A percentile compares a stretch with the other conserved stretches of the same genome.
These are phyloP conservation scores for Lepidostoma basale DNA, from an alignment of 1,140 invertebrate species.

Conservation along the genomic window DNA sequence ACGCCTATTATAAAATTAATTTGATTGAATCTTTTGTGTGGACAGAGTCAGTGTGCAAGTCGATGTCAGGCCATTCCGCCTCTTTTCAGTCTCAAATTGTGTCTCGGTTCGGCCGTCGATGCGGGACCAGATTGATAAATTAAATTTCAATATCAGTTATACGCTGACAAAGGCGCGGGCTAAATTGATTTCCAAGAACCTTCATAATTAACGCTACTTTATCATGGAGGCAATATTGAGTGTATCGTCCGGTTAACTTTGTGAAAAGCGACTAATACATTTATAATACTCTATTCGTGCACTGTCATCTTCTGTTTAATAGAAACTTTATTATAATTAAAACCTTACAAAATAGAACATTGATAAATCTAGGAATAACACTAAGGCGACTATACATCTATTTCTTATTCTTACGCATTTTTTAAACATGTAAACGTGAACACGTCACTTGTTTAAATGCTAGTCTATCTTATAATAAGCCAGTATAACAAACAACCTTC, in stretches of 20 bases:
- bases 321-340: too few species aligned
- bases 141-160: constrained; percentile 23
- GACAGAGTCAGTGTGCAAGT: constrained; percentile 16
- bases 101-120: not conserved
- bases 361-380: too few species aligned
- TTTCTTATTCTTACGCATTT: too few species aligned
- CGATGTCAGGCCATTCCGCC: constrained; percentile 11
- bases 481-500: too few species aligned
- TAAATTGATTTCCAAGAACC: constrained; percentile 16
- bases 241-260: not conserved
- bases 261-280: not conserved
- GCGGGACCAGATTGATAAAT: not conserved
- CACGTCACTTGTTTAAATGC: too few species aligned
- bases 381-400: too few species aligned
- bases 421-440: too few species aligned
- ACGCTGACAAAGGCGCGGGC: not conserved
- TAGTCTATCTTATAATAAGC: too few species aligned
- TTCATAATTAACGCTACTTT: not conserved
- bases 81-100: constrained; percentile 17
- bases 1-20: not conserved
- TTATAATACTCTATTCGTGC: not conserved
- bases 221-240: not conserved
- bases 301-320: too few species aligned
- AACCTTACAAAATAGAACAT: too few species aligned
- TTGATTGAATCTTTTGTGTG: constrained; percentile 10